Evolutionary conservation across 2,888 invertebrate genomes (phyloP).

Genomic region (Amiota communis): DNA sequence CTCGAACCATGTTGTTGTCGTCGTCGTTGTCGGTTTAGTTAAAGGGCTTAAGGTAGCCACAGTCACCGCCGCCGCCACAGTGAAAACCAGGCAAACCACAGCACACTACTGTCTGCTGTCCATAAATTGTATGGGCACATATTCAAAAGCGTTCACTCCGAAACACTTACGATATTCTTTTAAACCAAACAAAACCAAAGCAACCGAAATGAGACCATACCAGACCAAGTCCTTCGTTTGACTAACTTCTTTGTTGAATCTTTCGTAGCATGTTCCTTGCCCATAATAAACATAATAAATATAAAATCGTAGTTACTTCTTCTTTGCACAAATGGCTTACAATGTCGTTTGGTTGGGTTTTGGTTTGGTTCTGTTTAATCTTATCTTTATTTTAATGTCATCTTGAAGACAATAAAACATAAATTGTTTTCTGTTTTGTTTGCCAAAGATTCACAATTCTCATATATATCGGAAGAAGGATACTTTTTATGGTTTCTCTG

Average conservation of each 20-base stretch:
- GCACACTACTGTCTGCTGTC: conserved; percentile 11
- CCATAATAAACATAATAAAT: conserved; percentile 28
- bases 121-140: conserved; percentile 17
- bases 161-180: not conserved
- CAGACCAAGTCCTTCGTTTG: too few species aligned
- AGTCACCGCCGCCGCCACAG: not conserved
- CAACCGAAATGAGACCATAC: too few species aligned
- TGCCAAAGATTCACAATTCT: too few species aligned
- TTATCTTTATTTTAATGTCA: conserved; percentile 65
- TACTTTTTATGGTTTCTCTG: conserved; percentile 21
- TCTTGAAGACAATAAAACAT: conserved; percentile 62
- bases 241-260: too few species aligned
- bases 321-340: conserved; percentile 24
- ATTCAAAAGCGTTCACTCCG: conserved; percentile 8
- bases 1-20: too few species aligned
- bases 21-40: too few species aligned
- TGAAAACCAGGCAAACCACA: not conserved
- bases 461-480: conserved; percentile 7
- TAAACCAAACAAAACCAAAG: too few species aligned
- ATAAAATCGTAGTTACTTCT: conserved; percentile 20
- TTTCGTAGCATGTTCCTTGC: not conserved
- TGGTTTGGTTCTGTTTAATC: conserved; percentile 40
- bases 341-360: not conserved
- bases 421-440: conserved; percentile 49
- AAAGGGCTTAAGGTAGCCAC: not conserved